These are phyloP conservation scores for Nephrotoma guestfalica DNA, from an alignment of 2,888 invertebrate species.

Conservation along the genomic window DNA sequence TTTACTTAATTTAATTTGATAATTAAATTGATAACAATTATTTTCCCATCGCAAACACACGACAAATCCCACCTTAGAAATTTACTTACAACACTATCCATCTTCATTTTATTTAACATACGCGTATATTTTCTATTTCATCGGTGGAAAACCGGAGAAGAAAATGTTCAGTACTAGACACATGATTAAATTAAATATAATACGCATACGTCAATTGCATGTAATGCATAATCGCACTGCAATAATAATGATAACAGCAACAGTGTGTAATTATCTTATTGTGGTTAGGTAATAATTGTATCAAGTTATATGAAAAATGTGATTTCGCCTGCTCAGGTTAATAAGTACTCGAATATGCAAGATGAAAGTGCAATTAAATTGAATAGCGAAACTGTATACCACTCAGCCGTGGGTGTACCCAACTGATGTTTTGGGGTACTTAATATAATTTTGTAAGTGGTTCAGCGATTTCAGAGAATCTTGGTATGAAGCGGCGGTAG, in stretches of 20 bases:
- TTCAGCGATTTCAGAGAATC: too few species aligned
- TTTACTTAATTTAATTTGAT: neutral
- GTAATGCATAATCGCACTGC: neutral
- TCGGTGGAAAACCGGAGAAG: neutral
- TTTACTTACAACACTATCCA: neutral
- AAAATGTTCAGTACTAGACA: neutral
- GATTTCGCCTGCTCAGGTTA: neutral
- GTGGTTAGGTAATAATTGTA: neutral
- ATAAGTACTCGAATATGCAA: neutral
- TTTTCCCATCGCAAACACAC: neutral
- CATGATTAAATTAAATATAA: neutral
- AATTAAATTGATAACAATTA: neutral
- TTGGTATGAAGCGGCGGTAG: too few species aligned
- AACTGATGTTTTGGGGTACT: neutral
- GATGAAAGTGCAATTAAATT: neutral
- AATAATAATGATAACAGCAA: neutral
- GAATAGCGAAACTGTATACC: neutral
- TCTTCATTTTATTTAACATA: neutral
- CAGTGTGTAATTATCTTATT: neutral
- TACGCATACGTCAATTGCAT: neutral
- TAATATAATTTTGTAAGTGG: too few species aligned
- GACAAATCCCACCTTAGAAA: neutral
- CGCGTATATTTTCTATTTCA: neutral
- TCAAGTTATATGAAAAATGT: neutral
- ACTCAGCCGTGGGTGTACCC: neutral